phyloP scores from a whole-genome alignment of 1,140 invertebrate species.

The Drosophila murphyi region DNA sequence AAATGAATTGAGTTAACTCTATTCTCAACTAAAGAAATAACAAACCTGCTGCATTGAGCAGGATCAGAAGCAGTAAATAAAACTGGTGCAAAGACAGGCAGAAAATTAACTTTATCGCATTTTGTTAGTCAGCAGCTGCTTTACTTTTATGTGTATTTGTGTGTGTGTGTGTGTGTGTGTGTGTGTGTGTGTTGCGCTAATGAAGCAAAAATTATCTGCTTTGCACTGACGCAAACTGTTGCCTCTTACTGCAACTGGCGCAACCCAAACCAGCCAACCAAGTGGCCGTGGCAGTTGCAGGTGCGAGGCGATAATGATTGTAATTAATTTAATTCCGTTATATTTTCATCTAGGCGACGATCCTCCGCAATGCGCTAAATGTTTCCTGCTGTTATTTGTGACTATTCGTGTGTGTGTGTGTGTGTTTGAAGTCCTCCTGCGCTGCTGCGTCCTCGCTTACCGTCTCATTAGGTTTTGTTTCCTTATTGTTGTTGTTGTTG shows the following conservation, averaged over 20 bases:
- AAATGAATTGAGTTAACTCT: conserved; percentile 53
- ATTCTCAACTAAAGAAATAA: conserved; percentile 27
- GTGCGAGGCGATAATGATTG: conserved; percentile 72
- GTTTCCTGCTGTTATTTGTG: conserved; percentile 56
- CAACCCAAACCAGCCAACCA: neutral
- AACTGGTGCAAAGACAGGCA: conserved; percentile 31
- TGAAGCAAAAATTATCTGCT: conserved; percentile 75
- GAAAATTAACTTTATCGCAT: conserved; percentile 66
- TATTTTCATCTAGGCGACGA: conserved; percentile 79
- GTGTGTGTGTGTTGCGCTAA: conserved; percentile 49
- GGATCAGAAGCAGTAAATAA: conserved; percentile 27
- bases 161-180: conserved; percentile 16
- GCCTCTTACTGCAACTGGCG: conserved; percentile 24
- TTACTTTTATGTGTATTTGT: conserved; percentile 25
- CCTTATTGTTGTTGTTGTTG: conserved; percentile 26
- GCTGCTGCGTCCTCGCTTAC: conserved; percentile 22
- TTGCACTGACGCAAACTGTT: conserved; percentile 31
- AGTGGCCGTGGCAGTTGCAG: conserved; percentile 34
- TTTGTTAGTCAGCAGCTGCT: conserved; percentile 37
- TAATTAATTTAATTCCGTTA: conserved; percentile 84
- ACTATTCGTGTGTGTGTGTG: conserved; percentile 27
- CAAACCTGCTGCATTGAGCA: neutral
- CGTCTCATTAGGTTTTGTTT: conserved; percentile 65
- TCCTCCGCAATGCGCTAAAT: conserved; percentile 79
- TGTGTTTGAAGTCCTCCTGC: neutral